phyloP scores from a whole-genome alignment of 2,797 vertebrate genomes.

The Neolamprologus multifasciatus region DNA sequence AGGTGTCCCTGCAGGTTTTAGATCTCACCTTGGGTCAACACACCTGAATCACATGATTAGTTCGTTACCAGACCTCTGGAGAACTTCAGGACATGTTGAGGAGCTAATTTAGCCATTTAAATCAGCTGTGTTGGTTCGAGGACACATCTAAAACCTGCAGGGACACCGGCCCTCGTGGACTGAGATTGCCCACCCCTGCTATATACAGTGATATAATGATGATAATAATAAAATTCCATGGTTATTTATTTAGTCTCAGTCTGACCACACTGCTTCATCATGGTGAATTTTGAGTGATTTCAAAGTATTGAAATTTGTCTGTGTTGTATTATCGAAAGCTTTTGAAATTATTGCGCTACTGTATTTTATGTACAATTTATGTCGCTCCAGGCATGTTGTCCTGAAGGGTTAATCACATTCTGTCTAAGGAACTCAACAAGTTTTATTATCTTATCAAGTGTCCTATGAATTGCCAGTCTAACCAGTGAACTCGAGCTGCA shows the following conservation, averaged over 20 bases:
- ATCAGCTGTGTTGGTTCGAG: no score
- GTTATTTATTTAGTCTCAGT: background rate
- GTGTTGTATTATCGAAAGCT: background rate
- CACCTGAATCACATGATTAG: no score
- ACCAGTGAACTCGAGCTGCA: background rate
- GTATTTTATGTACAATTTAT: background rate
- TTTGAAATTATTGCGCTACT: background rate
- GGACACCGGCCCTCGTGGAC: no score
- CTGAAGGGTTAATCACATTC: background rate
- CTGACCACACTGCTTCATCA: background rate
- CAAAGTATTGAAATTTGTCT: background rate
- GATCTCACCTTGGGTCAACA: no score
- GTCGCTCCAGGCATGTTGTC: background rate
- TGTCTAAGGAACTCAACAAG: background rate
- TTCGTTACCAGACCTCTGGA: no score
- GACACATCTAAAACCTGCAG: no score
- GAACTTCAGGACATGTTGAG: no score
- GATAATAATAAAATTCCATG: background rate
- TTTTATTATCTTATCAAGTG: background rate
- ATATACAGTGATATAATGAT: background rate
- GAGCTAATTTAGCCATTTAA: no score
- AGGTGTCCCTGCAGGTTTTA: no score
- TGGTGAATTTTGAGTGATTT: background rate
- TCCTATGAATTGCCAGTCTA: background rate
- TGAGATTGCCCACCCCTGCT: background rate